These are phyloP conservation scores for Ptychobarbus kaznakovi DNA, from an alignment of 2,797 vertebrate genomes.

Conservation along the genomic window DNA sequence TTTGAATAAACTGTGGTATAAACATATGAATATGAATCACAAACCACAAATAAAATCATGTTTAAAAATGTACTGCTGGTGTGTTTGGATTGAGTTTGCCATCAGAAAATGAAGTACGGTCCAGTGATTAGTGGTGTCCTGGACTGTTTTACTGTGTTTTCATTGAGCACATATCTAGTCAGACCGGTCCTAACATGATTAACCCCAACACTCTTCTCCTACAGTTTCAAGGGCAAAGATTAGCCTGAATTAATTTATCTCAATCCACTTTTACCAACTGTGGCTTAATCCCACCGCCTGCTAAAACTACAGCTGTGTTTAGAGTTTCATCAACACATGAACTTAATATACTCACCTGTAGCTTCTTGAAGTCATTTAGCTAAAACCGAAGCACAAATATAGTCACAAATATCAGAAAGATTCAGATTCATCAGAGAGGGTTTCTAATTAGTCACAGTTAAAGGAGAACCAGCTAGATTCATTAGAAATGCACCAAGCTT, in stretches of 20 bases:
- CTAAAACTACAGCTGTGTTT: neutral
- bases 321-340: neutral
- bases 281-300: neutral
- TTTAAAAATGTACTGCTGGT: neutral
- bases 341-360: neutral
- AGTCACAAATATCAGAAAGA: neutral
- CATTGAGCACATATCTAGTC: neutral
- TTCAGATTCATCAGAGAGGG: neutral
- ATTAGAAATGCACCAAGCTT: neutral
- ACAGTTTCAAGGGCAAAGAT: constrained; percentile 5
- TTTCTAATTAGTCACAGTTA: neutral
- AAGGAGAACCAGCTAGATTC: neutral
- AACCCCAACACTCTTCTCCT: neutral
- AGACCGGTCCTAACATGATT: neutral
- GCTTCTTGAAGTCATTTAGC: neutral
- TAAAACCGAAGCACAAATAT: neutral
- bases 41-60: neutral
- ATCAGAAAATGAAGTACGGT: neutral
- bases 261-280: neutral
- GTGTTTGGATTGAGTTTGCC: neutral
- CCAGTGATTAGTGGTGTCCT: neutral
- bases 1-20: neutral
- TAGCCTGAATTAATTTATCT: constrained; percentile 17
- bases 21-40: neutral
- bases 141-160: neutral